Percentiles rank a stretch among this genome's conserved stretches.
phyloP scores from a whole-genome alignment of 2,113 vertebrate genomes.

The Emydocephalus ijimae region DNA sequence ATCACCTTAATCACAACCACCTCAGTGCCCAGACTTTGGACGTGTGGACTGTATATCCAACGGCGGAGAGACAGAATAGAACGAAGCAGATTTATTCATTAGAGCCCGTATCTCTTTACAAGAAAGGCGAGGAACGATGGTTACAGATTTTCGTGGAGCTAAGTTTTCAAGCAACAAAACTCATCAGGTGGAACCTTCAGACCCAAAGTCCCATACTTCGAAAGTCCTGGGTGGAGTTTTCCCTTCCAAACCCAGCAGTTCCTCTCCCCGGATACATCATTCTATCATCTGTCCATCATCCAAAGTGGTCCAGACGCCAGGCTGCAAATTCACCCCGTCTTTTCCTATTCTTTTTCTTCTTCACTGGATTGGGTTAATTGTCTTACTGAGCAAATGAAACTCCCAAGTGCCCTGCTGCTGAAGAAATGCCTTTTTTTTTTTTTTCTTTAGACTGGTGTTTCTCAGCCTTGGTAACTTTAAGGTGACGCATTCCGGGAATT shows the following conservation, averaged over 20 bases:
- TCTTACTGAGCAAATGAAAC: neutral
- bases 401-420: no score
- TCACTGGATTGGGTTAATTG: neutral
- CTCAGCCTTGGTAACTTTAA: neutral
- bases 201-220: neutral
- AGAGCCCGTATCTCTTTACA: neutral
- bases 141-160: neutral
- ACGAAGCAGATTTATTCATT: neutral
- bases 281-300: no score
- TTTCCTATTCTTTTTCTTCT: neutral
- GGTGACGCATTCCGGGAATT: no score
- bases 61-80: neutral
- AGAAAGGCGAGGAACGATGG: neutral
- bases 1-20: no score
- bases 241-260: neutral
- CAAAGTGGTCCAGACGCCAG: neutral
- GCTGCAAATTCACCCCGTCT: neutral
- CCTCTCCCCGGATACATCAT: neutral
- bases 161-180: neutral
- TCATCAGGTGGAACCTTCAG: neutral
- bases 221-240: neutral
- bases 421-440: neutral
- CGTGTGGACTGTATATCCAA: neutral
- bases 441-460: neutral
- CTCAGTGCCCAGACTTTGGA: neutral